Conservation (phyloP, 2,113 vertebrate species). For the Tyto alba region DNA sequence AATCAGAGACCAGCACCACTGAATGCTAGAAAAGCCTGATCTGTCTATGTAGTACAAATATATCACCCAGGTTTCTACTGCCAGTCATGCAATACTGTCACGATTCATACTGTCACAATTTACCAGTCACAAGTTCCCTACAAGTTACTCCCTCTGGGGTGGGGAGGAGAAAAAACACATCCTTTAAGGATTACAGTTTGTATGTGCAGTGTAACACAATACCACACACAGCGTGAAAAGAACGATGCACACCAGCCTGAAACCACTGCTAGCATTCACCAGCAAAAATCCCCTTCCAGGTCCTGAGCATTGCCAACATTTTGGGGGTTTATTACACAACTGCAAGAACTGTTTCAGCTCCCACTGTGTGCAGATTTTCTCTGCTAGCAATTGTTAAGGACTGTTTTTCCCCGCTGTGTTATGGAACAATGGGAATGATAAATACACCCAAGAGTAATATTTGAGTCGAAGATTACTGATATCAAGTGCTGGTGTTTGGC, state of each 20-base stretch:
- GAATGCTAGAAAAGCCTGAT: background rate
- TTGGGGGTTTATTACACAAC: conserved; percentile 29
- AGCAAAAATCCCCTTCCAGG: background rate
- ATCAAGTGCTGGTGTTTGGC: conserved; percentile 10
- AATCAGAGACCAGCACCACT: background rate
- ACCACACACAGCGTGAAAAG: background rate
- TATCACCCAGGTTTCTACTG: background rate
- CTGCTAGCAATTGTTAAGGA: background rate
- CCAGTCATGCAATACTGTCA: background rate
- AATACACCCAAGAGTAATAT: conserved; percentile 10
- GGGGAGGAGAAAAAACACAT: background rate
- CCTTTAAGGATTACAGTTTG: background rate
- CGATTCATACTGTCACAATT: background rate
- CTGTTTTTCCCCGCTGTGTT: conserved; percentile 12
- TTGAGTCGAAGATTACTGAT: background rate
- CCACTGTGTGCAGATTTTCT: background rate
- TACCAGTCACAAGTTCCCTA: background rate
- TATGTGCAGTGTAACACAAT: background rate
- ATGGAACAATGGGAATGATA: conserved; percentile 44
- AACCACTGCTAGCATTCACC: background rate
- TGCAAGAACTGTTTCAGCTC: conserved; percentile 4
- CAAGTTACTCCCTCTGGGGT: background rate
- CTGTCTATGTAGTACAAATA: background rate
- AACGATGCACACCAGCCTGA: background rate
- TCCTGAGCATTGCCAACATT: background rate